Conservation (phyloP, 2,113 vertebrate genomes). For the Serilophus lunatus region DNA sequence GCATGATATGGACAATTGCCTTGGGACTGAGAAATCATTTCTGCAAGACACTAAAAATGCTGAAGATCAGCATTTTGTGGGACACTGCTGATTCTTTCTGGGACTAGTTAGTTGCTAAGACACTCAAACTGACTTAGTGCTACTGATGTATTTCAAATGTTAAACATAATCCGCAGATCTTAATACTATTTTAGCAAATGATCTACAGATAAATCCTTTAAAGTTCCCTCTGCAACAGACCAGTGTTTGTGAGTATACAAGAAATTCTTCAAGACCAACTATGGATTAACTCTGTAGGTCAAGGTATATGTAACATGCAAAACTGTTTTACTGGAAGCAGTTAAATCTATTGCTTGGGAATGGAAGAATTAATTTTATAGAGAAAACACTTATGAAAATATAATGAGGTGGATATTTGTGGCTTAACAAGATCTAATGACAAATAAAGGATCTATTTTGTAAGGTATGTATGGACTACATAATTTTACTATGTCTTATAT, state of each 20-base stretch:
- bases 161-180: not conserved
- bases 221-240: not conserved
- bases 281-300: not conserved
- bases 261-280: not conserved
- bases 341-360: not conserved
- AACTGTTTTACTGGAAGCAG: not conserved
- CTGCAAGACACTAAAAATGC: constrained; percentile 5
- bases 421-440: not conserved
- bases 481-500: not conserved
- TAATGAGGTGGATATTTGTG: not conserved
- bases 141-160: constrained; percentile 24
- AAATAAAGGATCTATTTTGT: not conserved
- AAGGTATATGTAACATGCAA: not conserved
- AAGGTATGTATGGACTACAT: not conserved
- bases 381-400: not conserved
- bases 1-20: constrained; percentile 41
- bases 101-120: not conserved
- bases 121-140: not conserved
- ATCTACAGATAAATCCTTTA: not conserved
- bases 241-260: not conserved
- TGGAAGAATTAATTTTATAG: not conserved
- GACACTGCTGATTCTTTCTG: not conserved
- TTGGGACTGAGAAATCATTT: constrained; percentile 26
- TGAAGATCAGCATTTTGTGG: constrained; percentile 26
- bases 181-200: not conserved